phyloP scores from a whole-genome alignment of 1,140 invertebrate genomes.

The Ephestia elutella region DNA sequence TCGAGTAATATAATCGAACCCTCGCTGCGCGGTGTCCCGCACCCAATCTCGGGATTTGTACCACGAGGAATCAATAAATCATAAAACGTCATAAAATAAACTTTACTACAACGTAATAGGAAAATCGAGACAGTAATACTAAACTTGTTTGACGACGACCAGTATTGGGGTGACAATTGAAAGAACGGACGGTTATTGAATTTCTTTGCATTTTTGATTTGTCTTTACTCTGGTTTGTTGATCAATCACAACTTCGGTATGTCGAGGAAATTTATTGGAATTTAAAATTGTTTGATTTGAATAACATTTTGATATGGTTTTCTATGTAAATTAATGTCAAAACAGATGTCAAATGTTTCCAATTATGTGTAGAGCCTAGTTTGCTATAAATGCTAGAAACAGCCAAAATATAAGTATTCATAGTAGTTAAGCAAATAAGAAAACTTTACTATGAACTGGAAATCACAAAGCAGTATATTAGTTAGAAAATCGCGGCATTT shows the following conservation, averaged over 20 bases:
- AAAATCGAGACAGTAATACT: slow-evolving; percentile 4
- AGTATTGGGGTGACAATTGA: slow-evolving; percentile 62
- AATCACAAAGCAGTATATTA: background rate
- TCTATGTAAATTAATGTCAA: too few species aligned
- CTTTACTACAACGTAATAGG: slow-evolving; percentile 26
- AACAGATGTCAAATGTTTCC: too few species aligned
- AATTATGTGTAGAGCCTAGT: too few species aligned
- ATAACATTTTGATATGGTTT: too few species aligned
- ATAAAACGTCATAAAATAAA: slow-evolving; percentile 26
- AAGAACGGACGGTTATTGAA: slow-evolving; percentile 67
- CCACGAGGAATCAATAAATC: slow-evolving; percentile 21
- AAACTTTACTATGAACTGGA: too few species aligned
- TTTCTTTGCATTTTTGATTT: slow-evolving; percentile 68
- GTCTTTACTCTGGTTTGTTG: slow-evolving; percentile 43
- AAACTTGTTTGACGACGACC: slow-evolving; percentile 28
- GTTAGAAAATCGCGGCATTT: background rate
- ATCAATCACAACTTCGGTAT: slow-evolving; percentile 25
- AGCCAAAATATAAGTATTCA: too few species aligned
- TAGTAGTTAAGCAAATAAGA: too few species aligned
- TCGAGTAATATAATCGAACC: slow-evolving; percentile 68
- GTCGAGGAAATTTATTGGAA: too few species aligned
- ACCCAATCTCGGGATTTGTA: slow-evolving; percentile 66
- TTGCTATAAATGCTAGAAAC: too few species aligned
- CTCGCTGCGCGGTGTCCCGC: slow-evolving; percentile 52
- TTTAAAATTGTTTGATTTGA: too few species aligned